A percentile compares a stretch with the other conserved stretches of the same genome.
Conservation (phyloP, 2,797 vertebrate genomes). For the Sebastes oblongus region DNA sequence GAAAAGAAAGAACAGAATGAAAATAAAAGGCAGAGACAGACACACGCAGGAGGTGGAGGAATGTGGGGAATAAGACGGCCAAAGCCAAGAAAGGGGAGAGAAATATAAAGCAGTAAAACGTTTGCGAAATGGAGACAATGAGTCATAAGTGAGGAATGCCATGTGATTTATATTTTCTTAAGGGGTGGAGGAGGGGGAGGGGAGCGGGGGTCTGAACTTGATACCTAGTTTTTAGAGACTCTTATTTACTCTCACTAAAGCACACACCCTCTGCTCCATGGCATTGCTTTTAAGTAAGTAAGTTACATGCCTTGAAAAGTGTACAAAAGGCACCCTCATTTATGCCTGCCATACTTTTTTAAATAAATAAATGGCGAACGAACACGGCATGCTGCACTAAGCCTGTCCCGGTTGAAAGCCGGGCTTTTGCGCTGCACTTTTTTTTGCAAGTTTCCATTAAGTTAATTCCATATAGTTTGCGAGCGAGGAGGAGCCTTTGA, state of each 20-base stretch:
- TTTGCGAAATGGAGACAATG: conserved; percentile 74
- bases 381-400: background rate
- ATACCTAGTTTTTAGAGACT: conserved; percentile 58
- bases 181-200: conserved; percentile 52
- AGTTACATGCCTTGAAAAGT: background rate
- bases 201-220: conserved; percentile 59
- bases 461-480: conserved; percentile 54
- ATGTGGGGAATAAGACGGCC: conserved; percentile 58
- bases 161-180: conserved; percentile 81
- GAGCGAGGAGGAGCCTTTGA: conserved; percentile 56
- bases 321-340: background rate
- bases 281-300: conserved; percentile 25
- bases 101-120: conserved; percentile 50
- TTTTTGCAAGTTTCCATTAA: conserved; percentile 57
- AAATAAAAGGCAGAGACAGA: conserved; percentile 52
- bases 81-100: conserved; percentile 51
- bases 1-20: conserved; percentile 51
- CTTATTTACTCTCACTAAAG: conserved; percentile 7
- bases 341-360: background rate
- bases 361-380: conserved; percentile 21
- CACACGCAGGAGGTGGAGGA: conserved; percentile 49
- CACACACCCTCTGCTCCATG: conserved; percentile 12
- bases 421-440: conserved; percentile 12
- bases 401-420: background rate
- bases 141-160: conserved; percentile 79